Evolutionary conservation across 2,113 vertebrate species (phyloP), one percentile per base, ranked within the genome.

Genomic region (Ovis canadensis): DNA sequence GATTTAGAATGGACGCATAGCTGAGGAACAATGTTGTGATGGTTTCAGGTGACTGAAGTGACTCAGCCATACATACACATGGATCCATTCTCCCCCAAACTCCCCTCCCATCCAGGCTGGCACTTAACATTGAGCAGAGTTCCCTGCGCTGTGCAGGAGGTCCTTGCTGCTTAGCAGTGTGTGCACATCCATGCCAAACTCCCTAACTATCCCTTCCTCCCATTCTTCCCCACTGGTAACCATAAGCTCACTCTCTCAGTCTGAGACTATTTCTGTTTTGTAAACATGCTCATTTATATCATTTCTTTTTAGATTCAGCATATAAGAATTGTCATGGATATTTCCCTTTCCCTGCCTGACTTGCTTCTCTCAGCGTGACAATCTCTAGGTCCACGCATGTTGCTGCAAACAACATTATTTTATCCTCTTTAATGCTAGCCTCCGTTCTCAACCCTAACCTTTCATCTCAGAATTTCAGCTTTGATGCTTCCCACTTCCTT

Each of bases 401-500:
- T 77, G 71, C 71, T 77, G 40, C 36, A 77, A 43, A 77, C 1
- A 12, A 43, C 71, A 27, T 27, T 27, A 43, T 77, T 43, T 87
- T 90, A 62, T 81, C 40, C 9, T 85, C 40, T 62, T 93, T 64
- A 14, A 27, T 52, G 85, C 36, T 15, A 91, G 62, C 71, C 62
- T 97, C 86, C 67, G 52, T 96, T 97, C 94, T 97, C 94, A 97
- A 88, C 88, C 71, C 36, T 92, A 95, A 96, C 55, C 87, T 98
- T 98, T 98, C 88, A 98, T 96, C 92, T 98, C 83, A 97, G 81
- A 97, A 93, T 96, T 96, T 98, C 59, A 82, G 57, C 98, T 98
- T 97, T 98, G 97, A 94, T 96, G 78, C 84, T 96, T 62, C 95
- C 98, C 55, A 96, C 98, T 99, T 99, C 98, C 98, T 99, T 99